These are phyloP conservation scores for Iphiclides podalirius DNA, from an alignment of 2,888 invertebrate species.

Conservation along the genomic window DNA sequence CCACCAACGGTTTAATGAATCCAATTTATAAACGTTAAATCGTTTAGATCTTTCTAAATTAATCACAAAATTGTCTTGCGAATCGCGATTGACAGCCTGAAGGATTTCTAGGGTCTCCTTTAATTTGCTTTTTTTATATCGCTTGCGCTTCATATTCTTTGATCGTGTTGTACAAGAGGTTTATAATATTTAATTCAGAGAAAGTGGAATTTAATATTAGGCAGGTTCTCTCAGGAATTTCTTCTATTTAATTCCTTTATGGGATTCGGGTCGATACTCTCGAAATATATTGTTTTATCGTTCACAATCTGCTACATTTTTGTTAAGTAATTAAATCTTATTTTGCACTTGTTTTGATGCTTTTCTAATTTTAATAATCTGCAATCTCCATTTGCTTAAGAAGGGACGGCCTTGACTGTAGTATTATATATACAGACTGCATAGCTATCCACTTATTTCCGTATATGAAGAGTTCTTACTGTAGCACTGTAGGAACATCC, in stretches of 20 bases:
- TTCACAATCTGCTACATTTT: not conserved
- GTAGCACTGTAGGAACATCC: not conserved
- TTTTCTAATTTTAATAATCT: too few species aligned
- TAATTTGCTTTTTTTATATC: not conserved
- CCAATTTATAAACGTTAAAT: conserved; percentile 10
- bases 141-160: not conserved
- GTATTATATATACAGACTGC: too few species aligned
- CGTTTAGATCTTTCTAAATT: not conserved
- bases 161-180: not conserved
- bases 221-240: too few species aligned
- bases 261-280: not conserved
- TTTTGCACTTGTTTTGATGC: too few species aligned
- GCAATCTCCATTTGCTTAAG: not conserved
- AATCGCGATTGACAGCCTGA: conserved; percentile 1
- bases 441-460: not conserved
- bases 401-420: too few species aligned
- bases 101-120: not conserved
- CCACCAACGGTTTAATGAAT: not conserved
- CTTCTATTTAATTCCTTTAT: not conserved
- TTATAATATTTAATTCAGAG: not conserved
- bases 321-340: too few species aligned
- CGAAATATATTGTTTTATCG: not conserved
- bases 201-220: not conserved
- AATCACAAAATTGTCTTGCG: conserved; percentile 4
- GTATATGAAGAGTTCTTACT: not conserved